phyloP scores from a whole-genome alignment of 2,797 vertebrate species.

The Taeniopygia guttata region DNA sequence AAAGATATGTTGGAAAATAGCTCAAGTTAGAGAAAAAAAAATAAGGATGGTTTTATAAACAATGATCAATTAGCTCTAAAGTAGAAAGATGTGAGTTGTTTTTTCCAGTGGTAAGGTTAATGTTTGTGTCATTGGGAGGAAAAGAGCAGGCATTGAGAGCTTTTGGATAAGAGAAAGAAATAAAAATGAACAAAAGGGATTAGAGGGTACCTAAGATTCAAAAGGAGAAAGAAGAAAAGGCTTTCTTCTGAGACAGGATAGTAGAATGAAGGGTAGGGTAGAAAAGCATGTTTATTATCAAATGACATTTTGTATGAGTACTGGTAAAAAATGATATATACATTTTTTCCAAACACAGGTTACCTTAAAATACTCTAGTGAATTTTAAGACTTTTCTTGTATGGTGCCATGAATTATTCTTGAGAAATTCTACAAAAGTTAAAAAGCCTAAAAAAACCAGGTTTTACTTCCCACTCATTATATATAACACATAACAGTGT shows the following conservation, averaged over 20 bases:
- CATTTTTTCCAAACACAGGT: not conserved
- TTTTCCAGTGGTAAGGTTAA: not conserved
- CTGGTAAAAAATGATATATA: not conserved
- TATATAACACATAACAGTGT: not conserved
- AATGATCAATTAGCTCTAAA: not conserved
- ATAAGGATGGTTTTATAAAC: not conserved
- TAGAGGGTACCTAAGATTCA: not conserved
- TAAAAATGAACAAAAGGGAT: not conserved
- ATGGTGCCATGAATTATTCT: not conserved
- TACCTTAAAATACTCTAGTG: not conserved
- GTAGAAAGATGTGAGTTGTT: not conserved
- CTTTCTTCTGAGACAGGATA: not conserved
- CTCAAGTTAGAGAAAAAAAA: not conserved
- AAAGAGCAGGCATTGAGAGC: not conserved
- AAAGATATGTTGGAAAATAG: not conserved
- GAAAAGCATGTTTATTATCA: not conserved
- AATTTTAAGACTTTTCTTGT: not conserved
- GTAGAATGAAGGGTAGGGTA: not conserved
- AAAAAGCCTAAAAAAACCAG: not conserved
- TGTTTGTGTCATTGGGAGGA: not conserved
- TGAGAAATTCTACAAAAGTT: not conserved
- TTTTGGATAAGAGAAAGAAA: not conserved
- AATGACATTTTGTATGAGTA: not conserved
- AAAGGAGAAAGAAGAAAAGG: not conserved
- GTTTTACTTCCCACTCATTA: not conserved